Evolutionary conservation across 2,888 invertebrate species (phyloP).

Genomic region (Allygus modestus): DNA sequence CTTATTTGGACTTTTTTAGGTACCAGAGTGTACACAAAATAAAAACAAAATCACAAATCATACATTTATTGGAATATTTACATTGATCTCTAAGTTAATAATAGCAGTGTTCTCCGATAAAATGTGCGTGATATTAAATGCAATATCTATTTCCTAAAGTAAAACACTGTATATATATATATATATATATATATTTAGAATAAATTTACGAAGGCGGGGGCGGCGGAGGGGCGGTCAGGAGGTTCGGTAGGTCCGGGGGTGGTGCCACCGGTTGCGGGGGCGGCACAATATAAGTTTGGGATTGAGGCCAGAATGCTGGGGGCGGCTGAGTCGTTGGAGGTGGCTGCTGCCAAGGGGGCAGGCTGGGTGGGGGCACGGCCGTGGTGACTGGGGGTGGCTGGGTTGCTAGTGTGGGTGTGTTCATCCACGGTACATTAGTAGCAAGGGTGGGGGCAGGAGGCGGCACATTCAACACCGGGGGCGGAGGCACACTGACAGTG

Average conservation of each 20-base stretch:
- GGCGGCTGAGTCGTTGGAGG: conserved; percentile 76
- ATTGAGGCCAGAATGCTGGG: conserved; percentile 70
- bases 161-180: conserved; percentile 13
- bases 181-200: conserved; percentile 14
- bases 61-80: conserved; percentile 51
- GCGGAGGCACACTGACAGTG: conserved; percentile 75
- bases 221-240: conserved; percentile 83
- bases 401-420: conserved; percentile 58
- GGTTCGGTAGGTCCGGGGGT: conserved; percentile 74
- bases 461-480: conserved; percentile 73
- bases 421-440: conserved; percentile 63
- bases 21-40: too few species aligned
- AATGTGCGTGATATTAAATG: conserved; percentile 59
- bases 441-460: conserved; percentile 72
- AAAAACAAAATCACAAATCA: conserved; percentile 9
- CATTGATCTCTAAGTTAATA: conserved; percentile 15
- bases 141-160: conserved; percentile 56
- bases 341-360: conserved; percentile 76
- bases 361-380: conserved; percentile 71
- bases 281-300: conserved; percentile 62
- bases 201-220: conserved; percentile 77
- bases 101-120: conserved; percentile 49
- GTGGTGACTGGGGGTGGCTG: conserved; percentile 70
- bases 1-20: too few species aligned
- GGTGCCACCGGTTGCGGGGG: conserved; percentile 70